phyloP scores from a whole-genome alignment of 1,140 invertebrate species.

The Eupeodes corollae region DNA sequence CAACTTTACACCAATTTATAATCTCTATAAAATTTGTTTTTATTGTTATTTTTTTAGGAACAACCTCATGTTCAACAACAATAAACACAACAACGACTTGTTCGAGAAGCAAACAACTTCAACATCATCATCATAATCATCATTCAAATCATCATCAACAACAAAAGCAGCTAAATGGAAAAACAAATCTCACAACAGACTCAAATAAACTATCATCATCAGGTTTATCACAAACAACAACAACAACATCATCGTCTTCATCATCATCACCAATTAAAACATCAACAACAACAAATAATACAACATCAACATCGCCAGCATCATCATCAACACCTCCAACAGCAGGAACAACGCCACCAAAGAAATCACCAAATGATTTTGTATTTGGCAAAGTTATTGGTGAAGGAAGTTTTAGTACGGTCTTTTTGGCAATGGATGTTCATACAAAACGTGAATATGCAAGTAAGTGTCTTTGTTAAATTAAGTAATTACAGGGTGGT shows the following conservation, averaged over 20 bases:
- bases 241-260: constrained; percentile 8
- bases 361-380: constrained; percentile 74
- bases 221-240: constrained; percentile 1
- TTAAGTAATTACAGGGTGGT: too few species aligned
- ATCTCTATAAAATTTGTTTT: too few species aligned
- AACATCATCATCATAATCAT: not conserved
- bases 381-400: constrained; percentile 92
- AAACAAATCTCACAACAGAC: constrained; percentile 9
- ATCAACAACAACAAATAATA: constrained; percentile 9
- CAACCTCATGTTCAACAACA: not conserved
- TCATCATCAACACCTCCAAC: constrained; percentile 5
- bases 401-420: constrained; percentile 92
- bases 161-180: constrained; percentile 1
- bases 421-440: constrained; percentile 87
- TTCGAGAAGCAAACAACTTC: not conserved
- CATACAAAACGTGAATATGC: constrained; percentile 82
- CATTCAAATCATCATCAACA: constrained; percentile 1
- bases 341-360: constrained; percentile 41
- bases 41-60: not conserved
- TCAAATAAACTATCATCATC: constrained; percentile 7
- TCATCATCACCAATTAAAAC: not conserved
- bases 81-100: not conserved
- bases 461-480: constrained; percentile 53
- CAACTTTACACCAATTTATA: too few species aligned
- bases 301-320: constrained; percentile 18